Evolutionary conservation across 2,797 vertebrate genomes (phyloP).

Genomic region (Lepidocolaptes lacrymiger): DNA sequence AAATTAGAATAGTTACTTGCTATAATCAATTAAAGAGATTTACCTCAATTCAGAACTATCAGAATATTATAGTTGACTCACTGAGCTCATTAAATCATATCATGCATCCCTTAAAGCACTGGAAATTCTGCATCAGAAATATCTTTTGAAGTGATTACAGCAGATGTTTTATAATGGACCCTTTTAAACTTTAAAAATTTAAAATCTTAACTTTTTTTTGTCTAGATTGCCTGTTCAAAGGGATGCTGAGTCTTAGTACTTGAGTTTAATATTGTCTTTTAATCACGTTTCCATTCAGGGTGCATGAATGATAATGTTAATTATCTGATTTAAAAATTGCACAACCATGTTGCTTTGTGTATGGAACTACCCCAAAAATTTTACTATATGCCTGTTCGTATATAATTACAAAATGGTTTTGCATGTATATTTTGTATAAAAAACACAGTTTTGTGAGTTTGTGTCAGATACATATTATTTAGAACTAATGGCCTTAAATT

Average conservation of each 20-base stretch:
- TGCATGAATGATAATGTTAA: slow-evolving; percentile 68
- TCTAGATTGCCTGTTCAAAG: slow-evolving; percentile 78
- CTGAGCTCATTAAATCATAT: slow-evolving; percentile 30
- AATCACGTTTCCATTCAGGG: slow-evolving; percentile 49
- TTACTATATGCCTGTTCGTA: slow-evolving; percentile 87
- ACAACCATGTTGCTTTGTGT: slow-evolving; percentile 86
- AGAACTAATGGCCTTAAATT: slow-evolving; percentile 99
- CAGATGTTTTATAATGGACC: slow-evolving; percentile 44
- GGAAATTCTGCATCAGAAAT: slow-evolving; percentile 42
- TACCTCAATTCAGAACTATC: slow-evolving; percentile 54
- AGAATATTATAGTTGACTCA: slow-evolving; percentile 36
- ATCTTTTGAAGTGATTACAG: slow-evolving; percentile 21
- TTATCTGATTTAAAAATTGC: slow-evolving; percentile 62
- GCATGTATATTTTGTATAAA: slow-evolving; percentile 96
- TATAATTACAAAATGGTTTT: slow-evolving; percentile 88
- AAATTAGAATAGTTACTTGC: slow-evolving; percentile 59
- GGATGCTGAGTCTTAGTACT: slow-evolving; percentile 73
- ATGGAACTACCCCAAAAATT: slow-evolving; percentile 84
- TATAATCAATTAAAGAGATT: slow-evolving; percentile 62
- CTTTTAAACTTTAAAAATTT: slow-evolving; percentile 41
- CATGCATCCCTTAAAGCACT: slow-evolving; percentile 50
- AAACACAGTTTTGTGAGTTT: slow-evolving; percentile 82
- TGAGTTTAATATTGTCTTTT: slow-evolving; percentile 59
- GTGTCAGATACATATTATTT: slow-evolving; percentile 76
- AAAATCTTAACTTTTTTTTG: slow-evolving; percentile 33